A percentile compares a stretch with the other conserved stretches of the same genome.
These are phyloP conservation scores for Synergus umbraculus DNA, from an alignment of 2,888 invertebrate genomes.

Conservation along the genomic window DNA sequence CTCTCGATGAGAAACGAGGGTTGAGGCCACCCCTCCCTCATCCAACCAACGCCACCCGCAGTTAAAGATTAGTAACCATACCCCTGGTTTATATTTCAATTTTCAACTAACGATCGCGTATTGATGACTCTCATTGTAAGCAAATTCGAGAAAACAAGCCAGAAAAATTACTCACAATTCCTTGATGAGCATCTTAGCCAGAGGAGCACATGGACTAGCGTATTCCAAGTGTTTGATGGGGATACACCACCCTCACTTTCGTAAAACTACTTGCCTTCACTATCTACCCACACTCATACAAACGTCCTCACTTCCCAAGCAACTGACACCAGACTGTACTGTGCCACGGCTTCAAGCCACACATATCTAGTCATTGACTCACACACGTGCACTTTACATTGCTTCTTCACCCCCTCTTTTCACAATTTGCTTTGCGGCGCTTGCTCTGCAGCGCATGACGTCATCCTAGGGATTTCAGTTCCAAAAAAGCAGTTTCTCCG, in stretches of 20 bases:
- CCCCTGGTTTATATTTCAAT: constrained; percentile 54
- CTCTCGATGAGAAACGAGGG: constrained; percentile 53
- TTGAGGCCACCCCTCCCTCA: constrained; percentile 57
- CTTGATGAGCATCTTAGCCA: constrained; percentile 74
- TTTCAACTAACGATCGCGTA: constrained; percentile 51
- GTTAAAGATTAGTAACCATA: constrained; percentile 65
- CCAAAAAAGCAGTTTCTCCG: no score
- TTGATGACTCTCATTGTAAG: constrained; percentile 16
- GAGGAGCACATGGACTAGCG: constrained; percentile 57
- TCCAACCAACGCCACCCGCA: constrained; percentile 53
- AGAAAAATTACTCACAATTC: constrained; percentile 71
- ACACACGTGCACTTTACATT: no score
- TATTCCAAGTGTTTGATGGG: constrained; percentile 35
- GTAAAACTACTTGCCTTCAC: constrained; percentile 7
- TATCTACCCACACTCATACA: constrained; percentile 14
- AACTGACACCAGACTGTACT: constrained; percentile 10
- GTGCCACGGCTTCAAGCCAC: no score
- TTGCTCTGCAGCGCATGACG: no score
- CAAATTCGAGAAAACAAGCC: constrained; percentile 42
- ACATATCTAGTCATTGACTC: no score
- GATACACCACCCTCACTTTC: constrained; percentile 44
- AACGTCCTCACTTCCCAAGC: background rate
- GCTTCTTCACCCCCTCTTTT: no score
- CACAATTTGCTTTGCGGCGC: no score
- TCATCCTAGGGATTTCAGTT: no score